Conservation (phyloP, 92 coral and sea anemone species). For the Metridium senile region DNA sequence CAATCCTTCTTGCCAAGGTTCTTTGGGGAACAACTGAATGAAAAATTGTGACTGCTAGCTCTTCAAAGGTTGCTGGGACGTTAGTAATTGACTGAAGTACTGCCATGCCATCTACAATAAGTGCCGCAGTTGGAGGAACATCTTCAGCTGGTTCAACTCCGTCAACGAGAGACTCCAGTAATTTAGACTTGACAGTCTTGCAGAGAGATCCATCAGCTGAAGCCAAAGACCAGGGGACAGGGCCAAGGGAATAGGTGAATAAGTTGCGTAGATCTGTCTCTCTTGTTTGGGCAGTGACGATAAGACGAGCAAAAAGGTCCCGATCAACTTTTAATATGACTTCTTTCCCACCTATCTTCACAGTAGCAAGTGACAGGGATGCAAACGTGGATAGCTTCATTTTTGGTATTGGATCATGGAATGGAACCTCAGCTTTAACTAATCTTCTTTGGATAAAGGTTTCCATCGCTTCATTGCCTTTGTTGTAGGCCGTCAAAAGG, state of each 20-base stretch:
- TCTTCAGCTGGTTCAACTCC: conserved; percentile 67
- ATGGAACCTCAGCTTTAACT: conserved; percentile 31
- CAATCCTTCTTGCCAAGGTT: conserved; percentile 50
- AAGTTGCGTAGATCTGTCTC: conserved; percentile 52
- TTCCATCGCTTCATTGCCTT: conserved; percentile 49
- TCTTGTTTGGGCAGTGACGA: conserved; percentile 54
- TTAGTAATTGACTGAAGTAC: conserved; percentile 44
- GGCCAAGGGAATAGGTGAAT: conserved; percentile 52
- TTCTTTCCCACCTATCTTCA: conserved; percentile 40
- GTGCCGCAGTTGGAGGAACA: conserved; percentile 59
- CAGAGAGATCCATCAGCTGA: conserved; percentile 65
- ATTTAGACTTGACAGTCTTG: conserved; percentile 64
- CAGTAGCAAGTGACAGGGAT: conserved; percentile 31
- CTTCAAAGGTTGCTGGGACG: conserved; percentile 50
- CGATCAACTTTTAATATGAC: conserved; percentile 58
- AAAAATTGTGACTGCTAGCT: conserved; percentile 43
- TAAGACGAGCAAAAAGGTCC: conserved; percentile 59
- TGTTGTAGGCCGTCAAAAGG: conserved; percentile 36
- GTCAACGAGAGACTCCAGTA: conserved; percentile 34
- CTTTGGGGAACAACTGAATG: conserved; percentile 36
- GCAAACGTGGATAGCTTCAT: conserved; percentile 54
- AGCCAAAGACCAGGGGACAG: conserved; percentile 68
- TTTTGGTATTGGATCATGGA: conserved; percentile 41
- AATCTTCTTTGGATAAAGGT: conserved; percentile 35
- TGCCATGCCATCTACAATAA: conserved; percentile 64